These are phyloP conservation scores for Sphaeridia pumilis DNA, from an alignment of 2,888 invertebrate genomes.

Conservation along the genomic window DNA sequence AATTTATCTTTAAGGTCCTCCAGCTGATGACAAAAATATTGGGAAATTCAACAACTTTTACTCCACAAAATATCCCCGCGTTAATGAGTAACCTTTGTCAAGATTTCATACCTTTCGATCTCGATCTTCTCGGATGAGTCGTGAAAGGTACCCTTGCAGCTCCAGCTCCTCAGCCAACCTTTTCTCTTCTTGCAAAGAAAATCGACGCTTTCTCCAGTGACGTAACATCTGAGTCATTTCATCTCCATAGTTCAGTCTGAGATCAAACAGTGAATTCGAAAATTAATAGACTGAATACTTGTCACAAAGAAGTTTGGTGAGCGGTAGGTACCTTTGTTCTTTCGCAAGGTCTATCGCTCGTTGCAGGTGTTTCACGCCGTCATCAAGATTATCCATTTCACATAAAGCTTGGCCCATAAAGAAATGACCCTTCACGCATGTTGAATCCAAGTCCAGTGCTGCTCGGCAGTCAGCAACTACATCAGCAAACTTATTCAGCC, in stretches of 20 bases:
- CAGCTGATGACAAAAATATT: no score
- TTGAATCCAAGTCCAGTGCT: slow-evolving; percentile 83
- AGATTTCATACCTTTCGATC: slow-evolving; percentile 51
- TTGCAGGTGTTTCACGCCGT: slow-evolving; percentile 91
- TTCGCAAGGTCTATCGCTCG: slow-evolving; percentile 46
- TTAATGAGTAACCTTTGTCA: no score
- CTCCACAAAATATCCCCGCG: not conserved
- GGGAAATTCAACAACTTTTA: not conserved
- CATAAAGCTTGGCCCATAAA: slow-evolving; percentile 87
- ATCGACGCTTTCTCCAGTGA: slow-evolving; percentile 58
- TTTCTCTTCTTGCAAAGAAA: slow-evolving; percentile 84
- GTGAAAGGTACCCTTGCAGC: slow-evolving; percentile 55
- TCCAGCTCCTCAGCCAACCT: slow-evolving; percentile 93
- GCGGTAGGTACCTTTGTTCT: slow-evolving; percentile 36
- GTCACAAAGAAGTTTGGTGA: no score
- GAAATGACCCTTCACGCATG: slow-evolving; percentile 89
- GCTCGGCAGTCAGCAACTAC: slow-evolving; percentile 82
- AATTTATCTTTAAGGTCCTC: slow-evolving; percentile 24
- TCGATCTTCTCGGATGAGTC: slow-evolving; percentile 76
- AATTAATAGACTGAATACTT: no score
- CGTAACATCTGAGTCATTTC: slow-evolving; percentile 73
- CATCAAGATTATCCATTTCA: slow-evolving; percentile 80
- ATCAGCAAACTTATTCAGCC: slow-evolving; percentile 40
- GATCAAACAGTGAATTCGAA: no score
- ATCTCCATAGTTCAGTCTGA: slow-evolving; percentile 87